These are phyloP conservation scores for Ramazzottius varieornatus DNA, from an alignment of 2,888 invertebrate species.

Conservation along the genomic window DNA sequence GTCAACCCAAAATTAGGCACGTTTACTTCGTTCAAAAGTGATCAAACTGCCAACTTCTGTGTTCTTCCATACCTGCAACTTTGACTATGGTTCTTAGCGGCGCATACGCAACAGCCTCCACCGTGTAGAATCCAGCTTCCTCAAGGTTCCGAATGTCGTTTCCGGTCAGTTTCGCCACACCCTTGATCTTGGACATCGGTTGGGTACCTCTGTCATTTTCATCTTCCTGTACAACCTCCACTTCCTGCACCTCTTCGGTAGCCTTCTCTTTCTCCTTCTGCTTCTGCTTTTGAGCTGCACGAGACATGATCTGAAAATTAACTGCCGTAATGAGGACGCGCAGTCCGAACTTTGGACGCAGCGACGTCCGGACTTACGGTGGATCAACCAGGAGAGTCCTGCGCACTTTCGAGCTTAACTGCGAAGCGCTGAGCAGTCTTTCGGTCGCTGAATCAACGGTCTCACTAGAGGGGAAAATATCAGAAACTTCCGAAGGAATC, in stretches of 20 bases:
- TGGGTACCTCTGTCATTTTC: not conserved
- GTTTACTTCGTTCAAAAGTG: not conserved
- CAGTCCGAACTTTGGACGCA: no score
- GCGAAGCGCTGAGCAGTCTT: no score
- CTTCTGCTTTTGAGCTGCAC: no score
- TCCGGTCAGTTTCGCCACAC: conserved; percentile 31
- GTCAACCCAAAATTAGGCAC: not conserved
- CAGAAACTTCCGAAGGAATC: no score
- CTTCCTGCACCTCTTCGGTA: not conserved
- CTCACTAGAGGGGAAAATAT: no score
- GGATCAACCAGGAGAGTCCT: no score
- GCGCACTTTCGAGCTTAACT: no score
- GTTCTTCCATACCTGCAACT: conserved; percentile 13
- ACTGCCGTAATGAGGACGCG: no score
- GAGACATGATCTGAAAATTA: no score
- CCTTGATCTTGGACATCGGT: not conserved
- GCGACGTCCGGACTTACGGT: no score
- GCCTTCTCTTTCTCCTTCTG: not conserved
- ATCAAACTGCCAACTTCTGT: not conserved
- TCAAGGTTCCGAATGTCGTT: conserved; percentile 72
- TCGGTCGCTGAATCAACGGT: no score
- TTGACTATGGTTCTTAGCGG: conserved; percentile 64
- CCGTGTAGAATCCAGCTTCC: conserved; percentile 75
- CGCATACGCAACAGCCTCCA: conserved; percentile 78
- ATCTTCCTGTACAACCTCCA: no score